phyloP scores from a whole-genome alignment of 64 coral and sea anemone species.

The Porites lutea region DNA sequence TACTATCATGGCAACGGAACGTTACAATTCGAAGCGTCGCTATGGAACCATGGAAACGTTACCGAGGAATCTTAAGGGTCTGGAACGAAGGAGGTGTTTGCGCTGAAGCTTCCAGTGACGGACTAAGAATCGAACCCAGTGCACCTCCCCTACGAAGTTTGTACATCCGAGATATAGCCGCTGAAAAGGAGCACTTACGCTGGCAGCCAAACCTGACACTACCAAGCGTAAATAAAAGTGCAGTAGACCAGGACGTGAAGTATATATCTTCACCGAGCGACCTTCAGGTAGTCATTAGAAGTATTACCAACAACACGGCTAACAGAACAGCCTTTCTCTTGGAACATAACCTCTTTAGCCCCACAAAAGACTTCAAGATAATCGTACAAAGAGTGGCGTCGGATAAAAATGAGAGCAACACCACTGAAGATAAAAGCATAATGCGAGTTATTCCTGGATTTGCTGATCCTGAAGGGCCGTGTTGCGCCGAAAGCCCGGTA shows the following conservation, averaged over 20 bases:
- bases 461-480: slow-evolving; percentile 58
- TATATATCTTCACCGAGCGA: slow-evolving; percentile 77
- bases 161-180: slow-evolving; percentile 51
- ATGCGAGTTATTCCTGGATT: slow-evolving; percentile 69
- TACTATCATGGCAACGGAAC: slow-evolving; percentile 72
- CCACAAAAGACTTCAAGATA: slow-evolving; percentile 51
- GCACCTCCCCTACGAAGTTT: slow-evolving; percentile 62
- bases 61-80: slow-evolving; percentile 70
- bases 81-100: slow-evolving; percentile 77
- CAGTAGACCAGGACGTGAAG: slow-evolving; percentile 60
- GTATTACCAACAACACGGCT: slow-evolving; percentile 21
- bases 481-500: slow-evolving; percentile 22
- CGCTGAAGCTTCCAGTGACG: slow-evolving; percentile 60
- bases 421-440: slow-evolving; percentile 63
- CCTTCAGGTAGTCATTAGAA: slow-evolving; percentile 16
- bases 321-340: slow-evolving; percentile 14
- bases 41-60: slow-evolving; percentile 57
- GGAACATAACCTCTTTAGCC: slow-evolving; percentile 45
- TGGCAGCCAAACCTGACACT: slow-evolving; percentile 81
- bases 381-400: slow-evolving; percentile 60
- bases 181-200: slow-evolving; percentile 64
- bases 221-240: slow-evolving; percentile 48
- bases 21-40: slow-evolving; percentile 60
- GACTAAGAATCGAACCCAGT: slow-evolving; percentile 59
- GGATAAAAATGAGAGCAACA: slow-evolving; percentile 66